Percentiles rank a stretch among this genome's conserved stretches.
phyloP scores from a whole-genome alignment of 2,113 vertebrate genomes.

The Notothenia coriiceps region DNA sequence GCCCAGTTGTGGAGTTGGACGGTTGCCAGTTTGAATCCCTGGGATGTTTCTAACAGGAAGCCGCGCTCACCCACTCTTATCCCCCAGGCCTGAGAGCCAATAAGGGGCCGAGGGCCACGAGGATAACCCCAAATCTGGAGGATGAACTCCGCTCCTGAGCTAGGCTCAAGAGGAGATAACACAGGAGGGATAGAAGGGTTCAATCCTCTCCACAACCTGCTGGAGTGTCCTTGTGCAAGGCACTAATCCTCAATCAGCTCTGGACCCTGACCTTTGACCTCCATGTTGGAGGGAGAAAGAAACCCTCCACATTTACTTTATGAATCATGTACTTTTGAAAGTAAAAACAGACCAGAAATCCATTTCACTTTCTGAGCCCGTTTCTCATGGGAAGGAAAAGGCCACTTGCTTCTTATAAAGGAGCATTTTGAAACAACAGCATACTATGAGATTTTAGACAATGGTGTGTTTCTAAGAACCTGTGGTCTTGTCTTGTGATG shows the following conservation, averaged over 20 bases:
- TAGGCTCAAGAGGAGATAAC: conserved; percentile 60
- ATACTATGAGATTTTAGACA: background rate
- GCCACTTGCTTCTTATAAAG: background rate
- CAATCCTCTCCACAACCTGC: conserved; percentile 25
- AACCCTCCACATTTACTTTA: too few species aligned
- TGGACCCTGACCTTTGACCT: conserved; percentile 30
- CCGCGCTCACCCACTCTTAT: conserved; percentile 51
- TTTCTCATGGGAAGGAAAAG: background rate
- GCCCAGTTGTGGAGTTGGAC: conserved; percentile 60
- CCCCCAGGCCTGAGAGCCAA: conserved; percentile 50
- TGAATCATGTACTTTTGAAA: background rate
- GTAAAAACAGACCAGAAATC: background rate
- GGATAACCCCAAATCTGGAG: conserved; percentile 65
- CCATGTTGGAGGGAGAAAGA: background rate
- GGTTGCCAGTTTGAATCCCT: conserved; percentile 66
- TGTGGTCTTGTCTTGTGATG: background rate
- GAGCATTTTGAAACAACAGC: background rate
- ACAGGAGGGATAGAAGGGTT: conserved; percentile 25
- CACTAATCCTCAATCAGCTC: conserved; percentile 4
- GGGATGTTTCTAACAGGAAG: conserved; percentile 62
- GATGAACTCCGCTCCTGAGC: conserved; percentile 64
- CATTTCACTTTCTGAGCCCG: background rate
- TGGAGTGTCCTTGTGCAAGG: conserved; percentile 55
- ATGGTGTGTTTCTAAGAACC: background rate
- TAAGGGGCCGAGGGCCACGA: conserved; percentile 53